Percentiles rank a stretch among this genome's conserved stretches.
These are phyloP conservation scores for Heteractis magnifica DNA, from an alignment of 92 coral and sea anemone species.

Conservation along the genomic window DNA sequence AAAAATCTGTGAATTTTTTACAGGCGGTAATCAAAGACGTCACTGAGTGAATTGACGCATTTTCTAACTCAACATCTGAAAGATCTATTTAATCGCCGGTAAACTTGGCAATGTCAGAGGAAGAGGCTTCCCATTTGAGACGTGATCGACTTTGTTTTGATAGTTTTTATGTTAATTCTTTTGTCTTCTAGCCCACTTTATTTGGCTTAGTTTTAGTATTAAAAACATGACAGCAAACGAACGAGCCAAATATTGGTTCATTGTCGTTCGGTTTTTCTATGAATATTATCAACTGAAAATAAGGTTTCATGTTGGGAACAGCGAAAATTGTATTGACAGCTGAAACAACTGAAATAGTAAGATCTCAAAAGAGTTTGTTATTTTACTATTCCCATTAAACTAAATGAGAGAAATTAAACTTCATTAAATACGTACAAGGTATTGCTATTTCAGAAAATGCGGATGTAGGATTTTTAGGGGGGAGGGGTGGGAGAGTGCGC, in stretches of 20 bases:
- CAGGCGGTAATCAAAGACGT: no score
- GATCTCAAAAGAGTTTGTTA: no score
- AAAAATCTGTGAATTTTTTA: background rate
- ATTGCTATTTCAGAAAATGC: no score
- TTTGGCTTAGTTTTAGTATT: background rate
- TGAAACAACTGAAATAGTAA: no score
- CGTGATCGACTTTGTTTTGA: background rate
- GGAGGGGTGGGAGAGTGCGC: no score
- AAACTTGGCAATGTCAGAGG: background rate
- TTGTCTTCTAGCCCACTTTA: background rate
- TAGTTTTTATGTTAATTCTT: background rate
- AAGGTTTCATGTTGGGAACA: no score
- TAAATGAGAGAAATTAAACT: no score
- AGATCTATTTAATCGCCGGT: background rate
- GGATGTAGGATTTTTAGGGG: no score
- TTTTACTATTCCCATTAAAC: no score
- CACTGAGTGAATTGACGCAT: background rate
- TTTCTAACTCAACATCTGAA: no score
- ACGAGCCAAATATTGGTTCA: background rate
- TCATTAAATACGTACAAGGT: no score
- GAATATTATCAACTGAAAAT: background rate
- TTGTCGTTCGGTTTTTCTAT: background rate
- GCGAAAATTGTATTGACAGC: no score
- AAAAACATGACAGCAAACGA: background rate
- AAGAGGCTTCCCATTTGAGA: background rate